Conservation (phyloP, 1,140 invertebrate genomes). For the Brachionus rubens region DNA sequence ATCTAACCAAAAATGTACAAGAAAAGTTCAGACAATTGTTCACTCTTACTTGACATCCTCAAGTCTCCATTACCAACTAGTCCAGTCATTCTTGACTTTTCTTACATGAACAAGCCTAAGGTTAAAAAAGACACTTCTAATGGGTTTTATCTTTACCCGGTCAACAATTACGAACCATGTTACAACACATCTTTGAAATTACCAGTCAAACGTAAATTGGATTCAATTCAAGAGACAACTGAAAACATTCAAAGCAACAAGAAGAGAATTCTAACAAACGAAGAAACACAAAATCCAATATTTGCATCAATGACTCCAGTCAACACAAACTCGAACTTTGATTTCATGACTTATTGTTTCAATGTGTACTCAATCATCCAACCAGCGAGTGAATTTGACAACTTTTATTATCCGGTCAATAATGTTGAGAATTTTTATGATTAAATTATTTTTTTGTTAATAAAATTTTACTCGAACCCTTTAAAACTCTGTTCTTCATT, state of each 20-base stretch:
- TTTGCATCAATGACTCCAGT: not conserved
- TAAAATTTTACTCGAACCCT: no score
- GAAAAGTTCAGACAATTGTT: conserved; percentile 30
- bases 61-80: conserved; percentile 10
- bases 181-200: not conserved
- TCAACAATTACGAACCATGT: not conserved
- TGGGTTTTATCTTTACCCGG: conserved; percentile 6
- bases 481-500: no score
- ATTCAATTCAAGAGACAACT: not conserved
- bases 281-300: not conserved
- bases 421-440: conserved; percentile 19
- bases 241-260: not conserved
- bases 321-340: not conserved
- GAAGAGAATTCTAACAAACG: not conserved
- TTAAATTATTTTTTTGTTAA: not conserved
- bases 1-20: not conserved
- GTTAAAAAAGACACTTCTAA: not conserved
- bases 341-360: conserved; percentile 15
- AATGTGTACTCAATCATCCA: not conserved
- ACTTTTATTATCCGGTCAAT: conserved; percentile 20
- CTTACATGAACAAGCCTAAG: conserved; percentile 14
- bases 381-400: conserved; percentile 30
- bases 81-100: conserved; percentile 17
- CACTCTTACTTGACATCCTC: not conserved
- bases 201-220: not conserved